Evolutionary conservation across 2,888 invertebrate genomes (phyloP).

Genomic region (Scelioninae gen. 2): DNA sequence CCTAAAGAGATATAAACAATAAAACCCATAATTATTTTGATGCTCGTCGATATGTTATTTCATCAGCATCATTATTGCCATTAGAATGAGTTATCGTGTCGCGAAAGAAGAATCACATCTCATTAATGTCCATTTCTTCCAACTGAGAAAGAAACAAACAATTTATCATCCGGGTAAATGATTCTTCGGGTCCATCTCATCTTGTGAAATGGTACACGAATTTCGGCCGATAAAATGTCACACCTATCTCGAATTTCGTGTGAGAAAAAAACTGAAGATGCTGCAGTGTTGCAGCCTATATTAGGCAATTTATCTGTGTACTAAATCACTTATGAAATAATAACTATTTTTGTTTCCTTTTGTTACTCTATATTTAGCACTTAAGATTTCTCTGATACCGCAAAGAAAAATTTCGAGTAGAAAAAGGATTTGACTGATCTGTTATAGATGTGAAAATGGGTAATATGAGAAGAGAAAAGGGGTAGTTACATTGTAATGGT

Average conservation of each 20-base stretch:
- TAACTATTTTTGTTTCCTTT: neutral
- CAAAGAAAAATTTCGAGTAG: too few species aligned
- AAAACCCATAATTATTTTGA: too few species aligned
- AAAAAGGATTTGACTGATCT: too few species aligned
- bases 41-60: too few species aligned
- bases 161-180: slow-evolving; percentile 9
- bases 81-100: neutral
- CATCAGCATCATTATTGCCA: neutral
- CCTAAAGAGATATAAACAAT: too few species aligned
- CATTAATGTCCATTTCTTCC: slow-evolving; percentile 8
- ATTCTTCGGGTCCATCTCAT: slow-evolving; percentile 8
- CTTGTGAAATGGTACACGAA: slow-evolving; percentile 27
- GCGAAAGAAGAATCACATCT: neutral
- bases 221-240: slow-evolving; percentile 37
- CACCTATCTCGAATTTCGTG: slow-evolving; percentile 36
- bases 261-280: slow-evolving; percentile 41
- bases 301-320: too few species aligned
- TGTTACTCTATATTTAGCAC: too few species aligned
- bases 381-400: too few species aligned
- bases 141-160: slow-evolving; percentile 1
- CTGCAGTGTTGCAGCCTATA: slow-evolving; percentile 17
- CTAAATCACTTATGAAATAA: too few species aligned
- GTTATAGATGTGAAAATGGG: too few species aligned
- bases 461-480: too few species aligned
- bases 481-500: too few species aligned